Evolutionary conservation across 53 echinoderm and acorn worm species (phyloP).

Genomic region (Luidia sarsii): DNA sequence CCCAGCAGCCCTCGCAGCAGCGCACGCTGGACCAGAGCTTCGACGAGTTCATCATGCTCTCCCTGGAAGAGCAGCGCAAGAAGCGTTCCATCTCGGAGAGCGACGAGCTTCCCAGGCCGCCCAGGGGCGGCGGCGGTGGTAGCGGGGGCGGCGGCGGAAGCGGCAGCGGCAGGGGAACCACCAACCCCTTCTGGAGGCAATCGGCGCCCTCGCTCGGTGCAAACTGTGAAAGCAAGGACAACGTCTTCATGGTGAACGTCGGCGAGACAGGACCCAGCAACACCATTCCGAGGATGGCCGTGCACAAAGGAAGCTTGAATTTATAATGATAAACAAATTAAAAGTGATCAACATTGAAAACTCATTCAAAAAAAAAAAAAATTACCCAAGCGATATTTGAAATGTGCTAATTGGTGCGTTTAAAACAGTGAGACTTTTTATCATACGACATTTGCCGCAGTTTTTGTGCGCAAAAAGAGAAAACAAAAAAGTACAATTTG

Average conservation of each 20-base stretch:
- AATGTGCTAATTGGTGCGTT: constrained; percentile 36
- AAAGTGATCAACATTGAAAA: no score
- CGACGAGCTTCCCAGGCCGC: constrained; percentile 19
- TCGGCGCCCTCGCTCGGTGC: constrained; percentile 56
- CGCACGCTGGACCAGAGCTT: constrained; percentile 96
- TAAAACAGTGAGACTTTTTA: not conserved
- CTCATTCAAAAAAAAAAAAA: no score
- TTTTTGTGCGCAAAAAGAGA: not conserved
- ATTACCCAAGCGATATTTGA: no score
- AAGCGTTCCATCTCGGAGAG: constrained; percentile 60
- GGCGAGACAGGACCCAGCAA: constrained; percentile 32
- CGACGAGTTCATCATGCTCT: constrained; percentile 90
- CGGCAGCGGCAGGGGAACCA: constrained; percentile 31
- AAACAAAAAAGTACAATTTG: no score
- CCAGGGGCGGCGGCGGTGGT: constrained; percentile 8
- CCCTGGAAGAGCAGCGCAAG: constrained; percentile 90
- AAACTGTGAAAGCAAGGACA: constrained; percentile 42
- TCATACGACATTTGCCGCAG: not conserved
- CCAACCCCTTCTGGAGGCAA: constrained; percentile 61
- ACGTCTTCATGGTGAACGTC: constrained; percentile 36
- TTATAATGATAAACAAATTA: constrained; percentile 2
- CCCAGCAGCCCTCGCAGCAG: constrained; percentile 46
- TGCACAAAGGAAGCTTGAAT: constrained; percentile 34
- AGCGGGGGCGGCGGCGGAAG: not conserved
- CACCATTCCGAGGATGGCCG: not conserved